Conservation (phyloP, 2,113 vertebrate genomes). For the Scophthalmus maximus region DNA sequence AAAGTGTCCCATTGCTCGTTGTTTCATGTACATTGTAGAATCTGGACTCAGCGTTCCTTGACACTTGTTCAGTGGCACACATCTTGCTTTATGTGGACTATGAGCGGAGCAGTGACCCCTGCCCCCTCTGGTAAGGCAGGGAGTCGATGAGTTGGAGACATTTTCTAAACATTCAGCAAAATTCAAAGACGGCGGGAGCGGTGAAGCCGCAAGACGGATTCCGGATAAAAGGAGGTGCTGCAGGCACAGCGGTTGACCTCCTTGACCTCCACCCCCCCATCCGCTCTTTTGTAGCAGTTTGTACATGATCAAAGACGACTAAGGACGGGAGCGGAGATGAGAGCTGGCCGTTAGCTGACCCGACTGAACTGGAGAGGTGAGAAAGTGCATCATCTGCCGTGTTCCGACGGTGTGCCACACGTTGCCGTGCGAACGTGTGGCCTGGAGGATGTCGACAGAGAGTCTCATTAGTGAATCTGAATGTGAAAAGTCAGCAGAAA, state of each 20-base stretch:
- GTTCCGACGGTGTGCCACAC: not conserved
- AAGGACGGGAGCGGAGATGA: conserved; percentile 44
- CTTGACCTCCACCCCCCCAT: conserved; percentile 33
- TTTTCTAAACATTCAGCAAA: conserved; percentile 51
- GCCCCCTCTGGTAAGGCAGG: conserved; percentile 9
- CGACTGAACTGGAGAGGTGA: conserved; percentile 27
- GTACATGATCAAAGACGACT: conserved; percentile 64
- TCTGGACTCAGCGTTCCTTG: not conserved
- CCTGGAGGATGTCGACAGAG: not conserved
- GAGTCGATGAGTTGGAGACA: conserved; percentile 16
- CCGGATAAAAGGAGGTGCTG: conserved; percentile 58
- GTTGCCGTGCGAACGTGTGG: conserved; percentile 15
- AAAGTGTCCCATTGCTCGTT: not conserved
- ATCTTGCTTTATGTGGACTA: conserved; percentile 6
- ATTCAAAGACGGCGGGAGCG: conserved; percentile 15
- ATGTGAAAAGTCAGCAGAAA: conserved; percentile 8
- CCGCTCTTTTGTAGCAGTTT: conserved; percentile 44
- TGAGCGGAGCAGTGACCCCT: conserved; percentile 13
- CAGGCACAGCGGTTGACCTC: conserved; percentile 32
- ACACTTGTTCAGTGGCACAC: conserved; percentile 4
- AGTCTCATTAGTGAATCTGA: conserved; percentile 15
- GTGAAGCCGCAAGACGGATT: conserved; percentile 1
- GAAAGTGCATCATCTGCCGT: conserved; percentile 21
- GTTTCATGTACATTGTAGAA: not conserved
- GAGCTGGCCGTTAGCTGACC: conserved; percentile 36